Evolutionary conservation across 2,797 vertebrate species (phyloP).

Genomic region (Smutsia gigantea): DNA sequence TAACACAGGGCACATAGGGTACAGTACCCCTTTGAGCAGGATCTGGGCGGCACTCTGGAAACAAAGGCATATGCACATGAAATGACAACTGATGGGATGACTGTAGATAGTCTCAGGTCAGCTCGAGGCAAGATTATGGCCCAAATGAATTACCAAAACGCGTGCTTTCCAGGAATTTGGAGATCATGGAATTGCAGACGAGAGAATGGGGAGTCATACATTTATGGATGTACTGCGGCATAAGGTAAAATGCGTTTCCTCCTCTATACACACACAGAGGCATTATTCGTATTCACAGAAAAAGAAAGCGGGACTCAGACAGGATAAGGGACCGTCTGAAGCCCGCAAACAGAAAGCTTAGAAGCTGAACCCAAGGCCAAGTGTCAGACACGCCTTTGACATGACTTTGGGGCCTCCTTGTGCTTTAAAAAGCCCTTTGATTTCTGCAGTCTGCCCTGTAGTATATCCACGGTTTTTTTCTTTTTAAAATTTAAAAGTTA

Average conservation of each 20-base stretch:
- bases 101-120: accelerated
- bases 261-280: accelerated
- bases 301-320: neutral
- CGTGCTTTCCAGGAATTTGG: neutral
- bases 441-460: neutral
- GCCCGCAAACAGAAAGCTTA: neutral
- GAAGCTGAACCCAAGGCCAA: neutral
- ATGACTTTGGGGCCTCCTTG: neutral
- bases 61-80: neutral
- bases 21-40: too few relatives aligned
- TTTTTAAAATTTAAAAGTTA: neutral
- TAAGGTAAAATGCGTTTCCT: neutral
- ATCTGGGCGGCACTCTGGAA: neutral
- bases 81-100: neutral
- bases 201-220: neutral
- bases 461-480: neutral
- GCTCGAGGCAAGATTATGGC: neutral
- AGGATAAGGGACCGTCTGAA: accelerated
- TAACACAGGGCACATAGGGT: neutral
- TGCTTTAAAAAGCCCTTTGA: neutral
- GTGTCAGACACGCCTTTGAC: accelerated
- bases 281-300: neutral
- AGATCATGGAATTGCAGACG: neutral
- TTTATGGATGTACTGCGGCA: accelerated
- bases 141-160: too few relatives aligned